phyloP scores from a whole-genome alignment of 2,888 invertebrate genomes.

The Xylophagus ater region DNA sequence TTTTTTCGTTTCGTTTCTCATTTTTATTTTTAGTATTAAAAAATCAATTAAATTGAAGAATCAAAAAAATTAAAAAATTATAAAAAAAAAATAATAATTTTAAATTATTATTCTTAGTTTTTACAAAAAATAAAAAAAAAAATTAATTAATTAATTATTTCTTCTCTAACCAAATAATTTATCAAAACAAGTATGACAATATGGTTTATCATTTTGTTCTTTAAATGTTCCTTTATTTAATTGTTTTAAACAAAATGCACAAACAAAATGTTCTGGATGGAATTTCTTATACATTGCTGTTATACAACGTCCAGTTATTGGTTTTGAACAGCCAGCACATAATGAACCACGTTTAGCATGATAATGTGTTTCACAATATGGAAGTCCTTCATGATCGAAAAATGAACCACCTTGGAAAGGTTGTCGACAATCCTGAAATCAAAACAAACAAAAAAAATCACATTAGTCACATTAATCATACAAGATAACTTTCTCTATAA shows the following conservation, averaged over 20 bases:
- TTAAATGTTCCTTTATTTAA: conserved; percentile 99
- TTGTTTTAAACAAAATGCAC: conserved; percentile 97
- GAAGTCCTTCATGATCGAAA: conserved; percentile 96
- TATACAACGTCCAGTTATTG: conserved; percentile 94
- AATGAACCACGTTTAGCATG: conserved; percentile 94
- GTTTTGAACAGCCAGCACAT: conserved; percentile 95
- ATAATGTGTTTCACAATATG: conserved; percentile 98
- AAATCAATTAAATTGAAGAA: no score
- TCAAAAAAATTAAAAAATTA: no score
- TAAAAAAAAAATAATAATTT: no score
- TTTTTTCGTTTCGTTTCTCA: no score
- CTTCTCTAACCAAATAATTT: conserved; percentile 83
- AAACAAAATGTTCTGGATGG: conserved; percentile 99
- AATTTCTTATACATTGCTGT: conserved; percentile 99
- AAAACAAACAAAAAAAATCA: conserved; percentile 16
- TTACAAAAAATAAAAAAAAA: neutral
- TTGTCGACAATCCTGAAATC: conserved; percentile 83
- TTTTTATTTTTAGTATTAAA: no score
- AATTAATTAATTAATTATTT: neutral
- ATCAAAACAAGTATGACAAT: conserved; percentile 95
- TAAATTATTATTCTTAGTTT: neutral
- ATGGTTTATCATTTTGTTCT: conserved; percentile 97
- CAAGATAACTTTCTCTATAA: neutral
- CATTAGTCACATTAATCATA: neutral
- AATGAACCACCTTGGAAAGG: conserved; percentile 96